Evolutionary conservation across 2,797 vertebrate species (phyloP), one percentile per base, ranked within the genome.

Genomic region (Gallirallus australis): DNA sequence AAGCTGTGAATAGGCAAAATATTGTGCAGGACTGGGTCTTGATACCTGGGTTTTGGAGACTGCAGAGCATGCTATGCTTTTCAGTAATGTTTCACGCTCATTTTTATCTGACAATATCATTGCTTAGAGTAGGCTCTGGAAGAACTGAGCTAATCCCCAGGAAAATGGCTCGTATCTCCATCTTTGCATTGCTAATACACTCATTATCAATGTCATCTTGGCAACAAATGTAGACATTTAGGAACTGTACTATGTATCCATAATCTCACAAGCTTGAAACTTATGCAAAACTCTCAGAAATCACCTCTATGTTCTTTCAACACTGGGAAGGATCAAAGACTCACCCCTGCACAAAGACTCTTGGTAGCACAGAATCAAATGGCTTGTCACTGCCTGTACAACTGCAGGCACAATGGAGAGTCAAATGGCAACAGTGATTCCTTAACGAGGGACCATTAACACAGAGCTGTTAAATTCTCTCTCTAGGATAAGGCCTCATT

Each of bases 261-360:
- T 88, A 89, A 90, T 91, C 89, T 94, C 90, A 87, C 71, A 64
- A 82, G 56, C 75, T 82, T 47, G 64, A 88, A 92, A 93, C 56
- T 96, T 96, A 85, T 75, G 90, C 86, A 96, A 86, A 95, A 60
- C 40, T 64, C 53, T 95, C 19, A 15, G 83, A 94, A 94, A 96
- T 92, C 71, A 70, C 68, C 85, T 79, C 60, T 50, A 1, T 80
- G 82, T 86, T 90, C 77, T 82, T 95, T 79, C 94, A 89, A 13
- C 72, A 50, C n/a, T 1, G 7, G 30, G 47, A 57, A 94, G 91
- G 94, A 96, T 94, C 92, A 94, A 94, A 96, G 96, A 12, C 85
- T 95, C 89, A 78, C 94, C 65, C 86, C 79, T 88, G 76, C 86
- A 81, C 87, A 78, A 86, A 93, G 89, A 33, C 77, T 82, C 35